Conservation (phyloP, 2,113 vertebrate genomes). For the Bombycilla garrulus region DNA sequence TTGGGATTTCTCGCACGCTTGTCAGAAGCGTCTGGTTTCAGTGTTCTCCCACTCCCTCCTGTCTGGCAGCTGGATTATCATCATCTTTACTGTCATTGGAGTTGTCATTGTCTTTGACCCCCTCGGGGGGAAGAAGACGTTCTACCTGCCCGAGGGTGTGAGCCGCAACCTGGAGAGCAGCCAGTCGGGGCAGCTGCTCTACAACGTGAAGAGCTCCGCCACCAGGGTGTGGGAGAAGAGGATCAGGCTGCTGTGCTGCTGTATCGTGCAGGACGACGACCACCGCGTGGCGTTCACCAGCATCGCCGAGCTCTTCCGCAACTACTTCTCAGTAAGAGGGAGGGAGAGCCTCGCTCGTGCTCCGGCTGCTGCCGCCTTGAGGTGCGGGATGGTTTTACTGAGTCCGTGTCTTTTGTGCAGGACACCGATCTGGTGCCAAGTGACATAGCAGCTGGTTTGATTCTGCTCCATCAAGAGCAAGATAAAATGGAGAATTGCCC, state of each 20-base stretch:
- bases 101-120: conserved; percentile 92
- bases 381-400: fast-evolving
- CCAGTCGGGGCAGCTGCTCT: conserved; percentile 83
- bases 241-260: conserved; percentile 88
- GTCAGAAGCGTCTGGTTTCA: not conserved
- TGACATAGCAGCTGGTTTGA: conserved; percentile 92
- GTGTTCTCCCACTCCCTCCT: not conserved
- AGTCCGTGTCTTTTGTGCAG: conserved; percentile 61
- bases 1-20: too few relatives aligned
- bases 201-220: conserved; percentile 82
- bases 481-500: conserved; percentile 80
- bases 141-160: not conserved
- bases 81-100: conserved; percentile 81
- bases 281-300: conserved; percentile 88
- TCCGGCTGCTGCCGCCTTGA: fast-evolving
- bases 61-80: conserved; percentile 88
- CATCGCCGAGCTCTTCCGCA: conserved; percentile 85
- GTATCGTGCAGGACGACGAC: conserved; percentile 88
- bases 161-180: conserved; percentile 80
- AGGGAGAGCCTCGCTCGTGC: not conserved
- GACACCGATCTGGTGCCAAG: conserved; percentile 96
- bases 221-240: conserved; percentile 90
- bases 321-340: conserved; percentile 87
- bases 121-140: conserved; percentile 76
- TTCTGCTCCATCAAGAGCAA: conserved; percentile 94